A percentile compares a stretch with the other conserved stretches of the same genome.
These are phyloP conservation scores for Grallaria varia DNA, from an alignment of 2,113 vertebrate species.

Conservation along the genomic window DNA sequence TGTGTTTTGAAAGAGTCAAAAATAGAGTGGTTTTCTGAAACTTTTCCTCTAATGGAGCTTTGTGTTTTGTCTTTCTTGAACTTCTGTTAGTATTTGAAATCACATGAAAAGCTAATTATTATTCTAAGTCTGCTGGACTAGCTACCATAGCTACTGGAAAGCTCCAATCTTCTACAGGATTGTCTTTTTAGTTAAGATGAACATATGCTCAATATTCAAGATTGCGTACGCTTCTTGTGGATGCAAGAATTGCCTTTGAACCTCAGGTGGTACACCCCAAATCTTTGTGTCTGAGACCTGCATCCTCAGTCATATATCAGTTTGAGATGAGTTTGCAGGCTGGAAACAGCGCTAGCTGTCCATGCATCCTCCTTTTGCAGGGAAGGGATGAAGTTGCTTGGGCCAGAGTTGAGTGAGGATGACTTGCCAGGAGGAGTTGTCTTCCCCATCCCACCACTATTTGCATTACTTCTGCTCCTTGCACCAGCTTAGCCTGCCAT, in stretches of 20 bases:
- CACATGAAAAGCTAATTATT: neutral
- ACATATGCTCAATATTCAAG: neutral
- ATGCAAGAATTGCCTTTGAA: neutral
- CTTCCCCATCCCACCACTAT: neutral
- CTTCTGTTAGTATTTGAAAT: neutral
- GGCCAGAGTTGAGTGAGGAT: neutral
- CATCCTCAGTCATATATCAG: neutral
- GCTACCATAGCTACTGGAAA: neutral
- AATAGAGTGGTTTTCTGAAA: neutral
- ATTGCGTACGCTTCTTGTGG: neutral
- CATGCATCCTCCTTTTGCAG: neutral
- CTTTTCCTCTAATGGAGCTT: neutral
- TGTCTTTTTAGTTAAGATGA: neutral
- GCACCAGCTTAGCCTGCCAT: neutral
- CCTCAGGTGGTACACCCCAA: neutral
- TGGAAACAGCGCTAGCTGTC: neutral
- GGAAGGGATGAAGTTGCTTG: neutral
- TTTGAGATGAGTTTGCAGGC: neutral
- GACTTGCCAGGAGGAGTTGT: neutral
- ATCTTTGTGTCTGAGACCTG: neutral
- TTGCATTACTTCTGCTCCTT: neutral
- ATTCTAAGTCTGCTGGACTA: neutral
- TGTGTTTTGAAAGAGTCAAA: neutral
- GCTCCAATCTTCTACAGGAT: neutral
- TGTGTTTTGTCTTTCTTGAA: neutral